These are phyloP conservation scores for Puffinus mauretanicus DNA, from an alignment of 2,113 vertebrate species.

Conservation along the genomic window DNA sequence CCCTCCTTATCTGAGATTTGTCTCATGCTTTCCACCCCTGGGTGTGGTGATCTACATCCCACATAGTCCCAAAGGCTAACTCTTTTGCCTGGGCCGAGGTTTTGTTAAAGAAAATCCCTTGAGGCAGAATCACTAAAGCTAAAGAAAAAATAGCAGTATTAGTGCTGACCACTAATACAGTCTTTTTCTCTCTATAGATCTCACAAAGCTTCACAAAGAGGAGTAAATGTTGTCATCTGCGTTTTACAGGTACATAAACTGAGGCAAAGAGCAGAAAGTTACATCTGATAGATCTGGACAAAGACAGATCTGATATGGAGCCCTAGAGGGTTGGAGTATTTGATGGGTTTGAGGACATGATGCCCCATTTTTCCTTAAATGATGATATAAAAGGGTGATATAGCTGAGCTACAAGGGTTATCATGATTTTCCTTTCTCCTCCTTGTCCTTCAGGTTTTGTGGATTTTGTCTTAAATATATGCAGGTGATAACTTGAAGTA, in stretches of 20 bases:
- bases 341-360: background rate
- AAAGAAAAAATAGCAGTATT: background rate
- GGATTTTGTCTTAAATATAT: background rate
- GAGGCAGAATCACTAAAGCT: background rate
- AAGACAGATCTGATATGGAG: background rate
- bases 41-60: slow-evolving; percentile 38
- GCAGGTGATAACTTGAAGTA: background rate
- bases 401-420: background rate
- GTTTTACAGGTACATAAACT: background rate
- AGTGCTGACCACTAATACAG: background rate
- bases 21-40: slow-evolving; percentile 12
- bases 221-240: background rate
- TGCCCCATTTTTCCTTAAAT: background rate
- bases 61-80: background rate
- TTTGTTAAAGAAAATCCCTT: slow-evolving; percentile 9
- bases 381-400: background rate
- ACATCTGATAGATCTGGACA: background rate
- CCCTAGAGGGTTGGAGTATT: background rate
- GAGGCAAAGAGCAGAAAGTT: background rate
- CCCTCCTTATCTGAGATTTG: slow-evolving; percentile 37
- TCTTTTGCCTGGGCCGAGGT: background rate
- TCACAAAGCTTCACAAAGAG: background rate
- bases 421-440: background rate
- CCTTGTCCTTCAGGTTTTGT: background rate
- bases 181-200: background rate